Conservation (phyloP, 2,797 vertebrate species). For the Protosalanx chinensis region DNA sequence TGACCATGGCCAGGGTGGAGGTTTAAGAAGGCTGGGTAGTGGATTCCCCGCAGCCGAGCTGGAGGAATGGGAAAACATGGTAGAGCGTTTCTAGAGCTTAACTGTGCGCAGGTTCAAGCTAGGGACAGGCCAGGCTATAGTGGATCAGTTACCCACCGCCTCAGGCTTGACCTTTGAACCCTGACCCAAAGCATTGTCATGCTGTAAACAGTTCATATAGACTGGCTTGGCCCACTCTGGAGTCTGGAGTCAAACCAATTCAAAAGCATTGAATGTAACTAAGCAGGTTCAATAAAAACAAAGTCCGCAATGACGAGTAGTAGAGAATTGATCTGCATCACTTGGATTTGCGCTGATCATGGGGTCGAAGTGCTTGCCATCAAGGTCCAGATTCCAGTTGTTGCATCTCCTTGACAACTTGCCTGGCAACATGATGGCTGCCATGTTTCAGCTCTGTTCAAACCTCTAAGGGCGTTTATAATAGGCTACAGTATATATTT, state of each 20-base stretch:
- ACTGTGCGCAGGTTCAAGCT: not conserved
- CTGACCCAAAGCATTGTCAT: not conserved
- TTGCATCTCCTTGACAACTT: too few species aligned
- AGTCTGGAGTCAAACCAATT: not conserved
- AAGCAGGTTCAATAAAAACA: too few species aligned
- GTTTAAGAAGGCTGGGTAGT: too few species aligned
- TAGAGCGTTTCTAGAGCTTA: not conserved
- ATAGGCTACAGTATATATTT: too few species aligned
- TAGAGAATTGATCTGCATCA: not conserved
- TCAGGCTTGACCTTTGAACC: not conserved
- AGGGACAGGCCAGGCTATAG: not conserved
- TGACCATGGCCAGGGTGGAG: too few species aligned
- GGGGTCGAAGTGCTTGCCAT: too few species aligned
- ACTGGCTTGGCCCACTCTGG: not conserved
- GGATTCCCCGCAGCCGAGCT: not conserved
- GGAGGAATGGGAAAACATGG: not conserved
- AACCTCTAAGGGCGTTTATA: too few species aligned
- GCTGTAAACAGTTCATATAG: constrained; percentile 1
- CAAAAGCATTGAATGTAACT: not conserved
- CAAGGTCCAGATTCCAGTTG: too few species aligned
- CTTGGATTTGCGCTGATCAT: too few species aligned
- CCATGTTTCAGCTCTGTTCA: too few species aligned
- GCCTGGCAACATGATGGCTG: too few species aligned
- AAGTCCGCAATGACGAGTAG: not conserved
- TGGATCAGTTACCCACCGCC: not conserved